Percentiles rank a stretch among this genome's conserved stretches.
Conservation (phyloP, 2,888 invertebrate species). For the Orchestes rusci region DNA sequence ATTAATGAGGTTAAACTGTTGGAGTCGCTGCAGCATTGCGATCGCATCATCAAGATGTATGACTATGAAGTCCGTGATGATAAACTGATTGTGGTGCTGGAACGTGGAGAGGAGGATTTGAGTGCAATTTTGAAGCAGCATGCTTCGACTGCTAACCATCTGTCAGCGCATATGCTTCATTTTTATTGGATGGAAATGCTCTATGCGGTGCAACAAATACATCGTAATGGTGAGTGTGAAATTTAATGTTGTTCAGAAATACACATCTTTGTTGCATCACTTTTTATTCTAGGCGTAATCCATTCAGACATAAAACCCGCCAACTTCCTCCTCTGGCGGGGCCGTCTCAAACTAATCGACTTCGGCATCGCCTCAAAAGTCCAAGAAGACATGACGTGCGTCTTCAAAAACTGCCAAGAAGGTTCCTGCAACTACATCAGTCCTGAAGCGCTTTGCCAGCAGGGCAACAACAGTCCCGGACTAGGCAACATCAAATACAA, state of each 20-base stretch:
- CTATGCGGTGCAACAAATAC: conserved; percentile 83
- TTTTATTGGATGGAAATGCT: conserved; percentile 95
- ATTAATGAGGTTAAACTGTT: conserved; percentile 84
- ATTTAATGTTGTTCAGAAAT: not conserved
- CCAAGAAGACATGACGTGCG: conserved; percentile 81
- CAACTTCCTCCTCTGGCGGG: conserved; percentile 84
- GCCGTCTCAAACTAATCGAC: conserved; percentile 88
- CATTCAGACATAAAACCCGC: conserved; percentile 97
- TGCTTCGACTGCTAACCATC: conserved; percentile 41
- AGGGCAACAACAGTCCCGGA: conserved; percentile 41
- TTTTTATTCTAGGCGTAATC: conserved; percentile 65
- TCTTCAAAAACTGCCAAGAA: conserved; percentile 71
- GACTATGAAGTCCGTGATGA: conserved; percentile 67
- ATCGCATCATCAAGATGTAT: conserved; percentile 75
- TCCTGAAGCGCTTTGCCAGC: conserved; percentile 79
- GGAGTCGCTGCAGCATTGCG: conserved; percentile 70
- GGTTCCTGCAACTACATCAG: conserved; percentile 96
- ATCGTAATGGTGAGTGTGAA: conserved; percentile 65
- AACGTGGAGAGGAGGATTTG: conserved; percentile 87
- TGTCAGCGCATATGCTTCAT: conserved; percentile 70
- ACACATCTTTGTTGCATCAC: not conserved
- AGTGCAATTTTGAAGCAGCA: conserved; percentile 60
- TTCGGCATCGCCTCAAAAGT: conserved; percentile 93
- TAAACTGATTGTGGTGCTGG: conserved; percentile 79
- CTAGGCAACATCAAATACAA: conserved; percentile 46